Evolutionary conservation across 2,797 vertebrate species (phyloP).

Genomic region (Chaunax sp.): DNA sequence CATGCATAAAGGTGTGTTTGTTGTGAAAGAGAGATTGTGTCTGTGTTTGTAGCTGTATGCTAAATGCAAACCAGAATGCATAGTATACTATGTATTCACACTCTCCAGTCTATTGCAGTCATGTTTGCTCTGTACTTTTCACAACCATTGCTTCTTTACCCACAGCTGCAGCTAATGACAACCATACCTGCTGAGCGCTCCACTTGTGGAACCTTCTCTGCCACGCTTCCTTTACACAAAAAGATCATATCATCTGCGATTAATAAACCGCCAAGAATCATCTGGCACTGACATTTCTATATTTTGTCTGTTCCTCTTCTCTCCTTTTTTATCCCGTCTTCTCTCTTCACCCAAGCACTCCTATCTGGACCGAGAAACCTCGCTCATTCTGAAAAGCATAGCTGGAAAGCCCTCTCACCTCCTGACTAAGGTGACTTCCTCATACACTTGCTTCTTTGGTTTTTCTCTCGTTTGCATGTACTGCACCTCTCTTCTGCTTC

Average conservation of each 20-base stretch:
- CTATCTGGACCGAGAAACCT: constrained; percentile 99
- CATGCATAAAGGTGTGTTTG: constrained; percentile 2
- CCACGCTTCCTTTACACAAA: constrained; percentile 63
- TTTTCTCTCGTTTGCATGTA: constrained; percentile 61
- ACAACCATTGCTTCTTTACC: constrained; percentile 59
- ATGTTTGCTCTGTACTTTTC: constrained; percentile 28
- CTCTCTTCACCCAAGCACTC: constrained; percentile 92
- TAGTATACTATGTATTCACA: not conserved
- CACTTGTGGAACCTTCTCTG: constrained; percentile 65
- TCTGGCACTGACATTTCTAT: constrained; percentile 81
- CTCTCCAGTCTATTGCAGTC: not conserved
- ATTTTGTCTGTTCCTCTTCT: constrained; percentile 61
- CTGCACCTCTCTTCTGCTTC: constrained; percentile 46
- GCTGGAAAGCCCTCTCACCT: constrained; percentile 99
- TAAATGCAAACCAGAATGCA: not conserved
- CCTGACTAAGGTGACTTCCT: constrained; percentile 98
- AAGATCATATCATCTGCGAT: constrained; percentile 62
- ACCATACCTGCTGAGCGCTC: constrained; percentile 51
- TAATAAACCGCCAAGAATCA: constrained; percentile 73
- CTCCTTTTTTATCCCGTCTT: constrained; percentile 13
- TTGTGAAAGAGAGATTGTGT: constrained; percentile 17
- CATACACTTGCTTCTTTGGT: constrained; percentile 67
- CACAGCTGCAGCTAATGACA: constrained; percentile 68
- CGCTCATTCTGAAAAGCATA: constrained; percentile 99
- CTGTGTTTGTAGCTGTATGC: constrained; percentile 19